Base-by-base conservation (phyloP, 2,797 vertebrate species). In the Microctenopoma lineatum region DNA sequence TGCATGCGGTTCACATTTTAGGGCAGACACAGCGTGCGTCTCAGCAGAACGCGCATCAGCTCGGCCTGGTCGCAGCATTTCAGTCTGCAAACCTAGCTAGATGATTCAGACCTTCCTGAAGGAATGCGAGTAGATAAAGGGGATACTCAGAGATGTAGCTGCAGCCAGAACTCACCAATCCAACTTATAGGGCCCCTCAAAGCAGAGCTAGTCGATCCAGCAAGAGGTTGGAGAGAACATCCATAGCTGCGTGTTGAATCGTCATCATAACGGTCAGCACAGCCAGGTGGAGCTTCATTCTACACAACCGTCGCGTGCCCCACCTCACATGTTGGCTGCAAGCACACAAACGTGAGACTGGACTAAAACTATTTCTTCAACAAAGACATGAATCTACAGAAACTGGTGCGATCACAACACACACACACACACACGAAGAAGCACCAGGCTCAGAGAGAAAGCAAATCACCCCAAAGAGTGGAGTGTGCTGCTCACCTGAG, bases 1-100 rank as follows among this genome's bases (percentile, higher is more conserved):
- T 85, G 83, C 73, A 87, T 80, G 63, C 42, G 51, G 63, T 68
- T 78, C 59, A 76, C 72, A 70, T 84, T 84, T 70, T 77, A 70
- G 66, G 63, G 71, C 55, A 56, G 70, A 74, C 34, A 26, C 50
- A 3, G 27, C 4, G 58, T 50, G 68, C 69, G 64, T 63, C 55
- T 67, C 75, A 45, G 50, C 75, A 59, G 53, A 77, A 57, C 59
- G 36, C 66, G 64, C 62, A 67, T 56, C 36, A 79, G 36, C 62
- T 50, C 6, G 44, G 53, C 55, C 32, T 59, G 0, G n/a, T 68
- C 59, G 16, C 26, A 48, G 56, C 59, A 14, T 54, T 64, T 25
- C 21, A 12, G 21, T 25, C 41, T 32, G 16, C 39, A 42, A 62
- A 62, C 41, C 38, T 59, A 32, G 73, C 66, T 6, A 13, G 54